Evolutionary conservation across 2,888 invertebrate genomes (phyloP), one percentile per base, ranked within the genome.

Genomic region (Octodonta nipae): DNA sequence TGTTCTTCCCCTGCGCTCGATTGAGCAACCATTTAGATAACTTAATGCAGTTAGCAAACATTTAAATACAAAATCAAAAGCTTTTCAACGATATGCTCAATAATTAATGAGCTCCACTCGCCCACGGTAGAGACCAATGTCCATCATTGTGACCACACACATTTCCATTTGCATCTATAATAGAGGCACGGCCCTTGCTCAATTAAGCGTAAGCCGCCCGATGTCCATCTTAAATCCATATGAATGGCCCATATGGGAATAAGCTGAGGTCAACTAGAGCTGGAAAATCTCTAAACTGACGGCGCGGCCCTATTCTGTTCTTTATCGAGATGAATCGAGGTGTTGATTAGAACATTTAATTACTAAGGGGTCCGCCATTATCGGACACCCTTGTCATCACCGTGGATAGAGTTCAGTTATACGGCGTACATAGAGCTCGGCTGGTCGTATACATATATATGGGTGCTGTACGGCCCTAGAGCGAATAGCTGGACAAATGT

Each of bases 291-390:
- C 42, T 42, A 44, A 47, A 48, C 45, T 44, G 47, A 46, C 47
- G 52, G 51, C 49, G n/a, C 50, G 50, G 43, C 45, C 42, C 43
- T 42, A 46, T 48, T 54, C 49, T 45, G 45, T 42, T 41, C 47
- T 45, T 44, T 55, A 55, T 53, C 54, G 46, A 49, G 52, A 54
- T 54, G 55, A 59, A 59, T 58, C 54, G 53, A 54, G 52, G 54
- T 56, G 58, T 57, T 60, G 60, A 60, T 61, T 60, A 55, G 56
- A 54, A 56, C 54, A 59, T 61, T 60, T 59, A 60, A 59, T 60
- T 59, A 59, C 52, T 49, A 42, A 46, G 44, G 51, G 53, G 49
- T 43, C 15, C 14, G 10, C 5, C 10, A 16, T 35, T 22, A 22
- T 22, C 22, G 11, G 22, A 31, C 40, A n/a, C n/a, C n/a, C n/a